These are phyloP conservation scores for Listronotus oregonensis DNA, from an alignment of 1,140 invertebrate genomes.

Conservation along the genomic window DNA sequence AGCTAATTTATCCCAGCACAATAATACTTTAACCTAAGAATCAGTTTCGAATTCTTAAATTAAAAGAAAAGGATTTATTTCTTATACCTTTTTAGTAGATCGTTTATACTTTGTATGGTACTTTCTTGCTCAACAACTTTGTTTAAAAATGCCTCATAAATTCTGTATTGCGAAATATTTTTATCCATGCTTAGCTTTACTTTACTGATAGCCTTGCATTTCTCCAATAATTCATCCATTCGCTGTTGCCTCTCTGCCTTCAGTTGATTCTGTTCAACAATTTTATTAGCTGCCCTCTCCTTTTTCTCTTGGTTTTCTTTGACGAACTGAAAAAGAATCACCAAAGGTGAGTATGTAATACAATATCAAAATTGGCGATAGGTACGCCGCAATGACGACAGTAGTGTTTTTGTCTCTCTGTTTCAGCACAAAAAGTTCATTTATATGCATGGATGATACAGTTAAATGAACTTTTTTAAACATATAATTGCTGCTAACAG, in stretches of 20 bases:
- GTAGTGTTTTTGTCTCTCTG: too few relatives aligned
- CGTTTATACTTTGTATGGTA: constrained; percentile 23
- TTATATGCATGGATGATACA: too few relatives aligned
- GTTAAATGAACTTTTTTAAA: too few relatives aligned
- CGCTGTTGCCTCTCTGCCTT: constrained; percentile 11
- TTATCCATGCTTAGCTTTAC: constrained; percentile 31
- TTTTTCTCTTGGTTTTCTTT: constrained; percentile 41
- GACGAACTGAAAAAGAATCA: constrained; percentile 35
- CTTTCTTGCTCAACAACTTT: constrained; percentile 16
- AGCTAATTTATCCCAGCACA: too few relatives aligned
- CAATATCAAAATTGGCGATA: too few relatives aligned
- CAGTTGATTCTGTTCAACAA: constrained; percentile 24
- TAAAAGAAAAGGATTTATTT: too few relatives aligned
- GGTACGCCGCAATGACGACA: too few relatives aligned
- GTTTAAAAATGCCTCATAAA: constrained; percentile 32
- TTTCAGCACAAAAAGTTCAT: too few relatives aligned
- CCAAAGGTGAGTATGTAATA: neutral
- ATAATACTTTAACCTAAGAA: too few relatives aligned
- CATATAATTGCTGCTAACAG: too few relatives aligned
- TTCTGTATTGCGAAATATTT: constrained; percentile 20
- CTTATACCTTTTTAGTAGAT: constrained; percentile 32
- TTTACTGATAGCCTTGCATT: constrained; percentile 21
- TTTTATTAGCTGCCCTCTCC: constrained; percentile 29
- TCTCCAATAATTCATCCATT: constrained; percentile 22
- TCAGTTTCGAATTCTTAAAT: too few relatives aligned